phyloP scores from a whole-genome alignment of 1,140 invertebrate species.

The Polyergus mexicanus region DNA sequence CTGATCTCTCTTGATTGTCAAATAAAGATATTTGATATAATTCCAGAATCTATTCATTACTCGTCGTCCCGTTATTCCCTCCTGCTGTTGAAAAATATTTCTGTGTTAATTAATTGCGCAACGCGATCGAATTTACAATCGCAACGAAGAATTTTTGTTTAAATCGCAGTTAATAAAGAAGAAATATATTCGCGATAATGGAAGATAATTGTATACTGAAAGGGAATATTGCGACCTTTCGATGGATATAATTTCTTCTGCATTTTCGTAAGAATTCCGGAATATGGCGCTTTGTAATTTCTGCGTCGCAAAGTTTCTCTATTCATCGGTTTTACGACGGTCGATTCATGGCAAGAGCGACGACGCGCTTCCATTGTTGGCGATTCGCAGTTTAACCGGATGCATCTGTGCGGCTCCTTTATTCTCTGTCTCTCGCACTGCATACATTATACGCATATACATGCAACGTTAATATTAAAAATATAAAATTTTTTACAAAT shows the following conservation, averaged over 20 bases:
- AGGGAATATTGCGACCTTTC: neutral
- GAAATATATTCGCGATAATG: neutral
- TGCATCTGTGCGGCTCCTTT: neutral
- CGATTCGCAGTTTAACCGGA: slow-evolving; percentile 5
- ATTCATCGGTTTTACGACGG: slow-evolving; percentile 4
- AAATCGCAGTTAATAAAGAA: neutral
- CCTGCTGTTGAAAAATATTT: neutral
- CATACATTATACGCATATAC: neutral
- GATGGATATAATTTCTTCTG: neutral
- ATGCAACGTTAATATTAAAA: neutral
- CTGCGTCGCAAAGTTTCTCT: slow-evolving; percentile 20
- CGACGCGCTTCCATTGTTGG: slow-evolving; percentile 1
- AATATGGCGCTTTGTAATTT: slow-evolving; percentile 11
- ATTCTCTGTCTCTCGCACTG: neutral
- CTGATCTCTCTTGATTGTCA: neutral
- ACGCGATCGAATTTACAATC: neutral
- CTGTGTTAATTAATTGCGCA: neutral
- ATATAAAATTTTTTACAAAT: neutral
- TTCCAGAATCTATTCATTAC: neutral
- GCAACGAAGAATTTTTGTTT: neutral
- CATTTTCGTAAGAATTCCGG: neutral
- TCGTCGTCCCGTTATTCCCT: neutral
- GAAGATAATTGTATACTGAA: neutral
- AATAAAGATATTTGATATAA: slow-evolving; percentile 21
- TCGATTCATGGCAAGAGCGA: neutral